A percentile compares a stretch with the other conserved stretches of the same genome.
phyloP scores from a whole-genome alignment of 2,113 vertebrate genomes.

The Lophochroa leadbeateri region DNA sequence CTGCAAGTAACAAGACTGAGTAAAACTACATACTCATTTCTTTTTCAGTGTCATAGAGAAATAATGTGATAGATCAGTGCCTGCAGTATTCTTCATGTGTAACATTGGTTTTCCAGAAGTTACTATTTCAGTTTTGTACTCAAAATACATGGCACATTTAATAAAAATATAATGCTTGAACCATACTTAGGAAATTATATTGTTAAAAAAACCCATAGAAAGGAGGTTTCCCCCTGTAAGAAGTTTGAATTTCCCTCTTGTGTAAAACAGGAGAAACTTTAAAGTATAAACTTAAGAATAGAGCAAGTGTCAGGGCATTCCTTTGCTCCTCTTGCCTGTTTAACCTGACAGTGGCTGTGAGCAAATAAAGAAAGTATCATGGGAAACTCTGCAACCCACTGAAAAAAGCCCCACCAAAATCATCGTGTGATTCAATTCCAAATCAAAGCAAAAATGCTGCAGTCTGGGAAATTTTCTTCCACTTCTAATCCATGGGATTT shows the following conservation, averaged over 20 bases:
- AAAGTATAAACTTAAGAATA: background rate
- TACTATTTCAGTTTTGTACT: background rate
- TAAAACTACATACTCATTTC: background rate
- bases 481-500: background rate
- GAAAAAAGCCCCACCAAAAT: background rate
- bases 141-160: background rate
- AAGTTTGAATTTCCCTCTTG: background rate
- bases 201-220: background rate
- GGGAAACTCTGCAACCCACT: background rate
- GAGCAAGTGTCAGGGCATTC: background rate
- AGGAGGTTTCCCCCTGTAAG: background rate
- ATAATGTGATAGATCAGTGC: background rate
- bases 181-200: background rate
- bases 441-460: background rate
- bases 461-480: background rate
- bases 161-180: background rate
- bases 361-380: background rate
- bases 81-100: background rate
- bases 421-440: background rate
- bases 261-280: background rate
- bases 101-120: background rate
- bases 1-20: background rate
- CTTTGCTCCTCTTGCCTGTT: background rate
- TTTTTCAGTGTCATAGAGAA: background rate
- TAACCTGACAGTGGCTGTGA: background rate